Evolutionary conservation across 2,888 invertebrate genomes (phyloP).

Genomic region (Hermaeophaga mercurialis): DNA sequence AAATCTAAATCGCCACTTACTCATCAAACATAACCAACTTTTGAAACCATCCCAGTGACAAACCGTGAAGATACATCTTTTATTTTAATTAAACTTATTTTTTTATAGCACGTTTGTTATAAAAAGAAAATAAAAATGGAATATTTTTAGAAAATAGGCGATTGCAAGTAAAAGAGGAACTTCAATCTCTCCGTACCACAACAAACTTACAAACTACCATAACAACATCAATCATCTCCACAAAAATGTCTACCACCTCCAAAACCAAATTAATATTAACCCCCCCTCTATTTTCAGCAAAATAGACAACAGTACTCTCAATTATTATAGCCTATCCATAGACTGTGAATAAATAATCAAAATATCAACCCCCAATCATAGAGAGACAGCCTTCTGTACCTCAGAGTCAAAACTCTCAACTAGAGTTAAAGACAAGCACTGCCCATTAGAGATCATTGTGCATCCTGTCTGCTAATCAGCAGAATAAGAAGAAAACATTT

Average conservation of each 20-base stretch:
- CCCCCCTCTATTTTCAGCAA: slow-evolving; percentile 15
- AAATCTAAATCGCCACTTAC: slow-evolving; percentile 22
- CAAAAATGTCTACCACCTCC: slow-evolving; percentile 25
- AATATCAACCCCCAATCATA: slow-evolving; percentile 47
- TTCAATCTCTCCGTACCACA: slow-evolving; percentile 42
- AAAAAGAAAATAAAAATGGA: not conserved
- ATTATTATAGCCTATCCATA: slow-evolving; percentile 31
- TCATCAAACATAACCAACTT: slow-evolving; percentile 29
- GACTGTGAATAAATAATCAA: slow-evolving; percentile 38
- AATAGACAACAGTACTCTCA: slow-evolving; percentile 29
- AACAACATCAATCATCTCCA: too few species aligned
- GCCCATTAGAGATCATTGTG: slow-evolving; percentile 62
- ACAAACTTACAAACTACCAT: slow-evolving; percentile 29
- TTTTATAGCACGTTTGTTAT: too few species aligned
- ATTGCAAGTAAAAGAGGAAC: slow-evolving; percentile 34
- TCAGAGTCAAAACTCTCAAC: slow-evolving; percentile 34
- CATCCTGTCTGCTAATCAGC: slow-evolving; percentile 58
- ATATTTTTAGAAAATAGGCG: slow-evolving; percentile 55
- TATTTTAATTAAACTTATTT: too few species aligned
- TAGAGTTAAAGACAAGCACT: slow-evolving; percentile 44
- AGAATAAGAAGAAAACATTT: slow-evolving; percentile 32
- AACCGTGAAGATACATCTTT: not conserved
- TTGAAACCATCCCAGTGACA: slow-evolving; percentile 7
- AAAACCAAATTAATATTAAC: slow-evolving; percentile 27
- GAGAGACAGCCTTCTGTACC: slow-evolving; percentile 37